Base-by-base conservation (phyloP, 2,113 vertebrate species). In the Rhabdomys dilectus region DNA sequence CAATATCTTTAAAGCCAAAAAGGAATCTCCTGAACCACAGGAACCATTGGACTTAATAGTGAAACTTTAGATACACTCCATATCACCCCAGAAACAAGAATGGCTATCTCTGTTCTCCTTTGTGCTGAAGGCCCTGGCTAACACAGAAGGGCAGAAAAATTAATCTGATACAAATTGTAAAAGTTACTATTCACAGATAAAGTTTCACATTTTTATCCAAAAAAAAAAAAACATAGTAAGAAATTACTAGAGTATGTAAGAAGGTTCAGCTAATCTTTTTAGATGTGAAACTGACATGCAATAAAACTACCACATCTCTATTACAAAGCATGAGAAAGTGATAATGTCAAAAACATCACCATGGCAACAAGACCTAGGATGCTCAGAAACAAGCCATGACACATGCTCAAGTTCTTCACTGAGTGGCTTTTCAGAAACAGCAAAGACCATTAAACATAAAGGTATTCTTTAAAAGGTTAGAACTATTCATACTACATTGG, bases 261-360 rank as follows among this genome's bases (percentile, higher is more conserved):
- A 93, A 24, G 66, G 39, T 70, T 77, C 36, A 94, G 4, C 21
- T 81, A 84, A 94, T 42, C 70, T 92, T 91, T 72, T 66, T 92
- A 48, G 1, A 95, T 84, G 72, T 48, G 77, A 92, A 13, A 76
- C 76, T 24, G 48, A 64, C 34, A 68, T 76, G 13, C 76, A 80
- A 77, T 78, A 70, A 51, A 91, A 73, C 24, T 64, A 66, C 21
- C 39, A 58, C 1, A 53, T 48, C 91, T 94, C 45, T 66, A 51
- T 92, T 73, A 45, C 45, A 91, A 78, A 66, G 62, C 24, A n/a
- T 66, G 80, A 45, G 11, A 39, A 36, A 24, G 29, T 42, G 48
- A 36, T 60, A 78, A 48, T 78, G 68, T 56, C 48, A 0, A 86
- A 80, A 81, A 62, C 22, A 24, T 85, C 10, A 4, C 24, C 11